A percentile compares a stretch with the other conserved stretches of the same genome.
phyloP scores from a whole-genome alignment of 2,797 vertebrate species.

The Phaenicophaeus curvirostris region DNA sequence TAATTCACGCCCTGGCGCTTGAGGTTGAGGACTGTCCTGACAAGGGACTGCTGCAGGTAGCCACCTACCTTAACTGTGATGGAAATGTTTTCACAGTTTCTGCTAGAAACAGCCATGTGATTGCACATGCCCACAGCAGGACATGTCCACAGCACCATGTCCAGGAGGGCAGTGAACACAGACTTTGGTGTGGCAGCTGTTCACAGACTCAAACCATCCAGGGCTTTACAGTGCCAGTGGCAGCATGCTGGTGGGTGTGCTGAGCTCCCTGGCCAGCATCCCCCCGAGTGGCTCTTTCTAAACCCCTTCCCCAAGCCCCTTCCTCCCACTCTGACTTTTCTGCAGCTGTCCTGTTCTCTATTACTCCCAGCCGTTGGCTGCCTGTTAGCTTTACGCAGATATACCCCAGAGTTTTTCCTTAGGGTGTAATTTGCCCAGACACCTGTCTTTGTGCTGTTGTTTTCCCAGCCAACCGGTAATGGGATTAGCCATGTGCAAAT shows the following conservation, averaged over 20 bases:
- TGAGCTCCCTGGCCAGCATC: background rate
- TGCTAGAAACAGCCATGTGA: background rate
- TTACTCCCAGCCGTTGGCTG: accelerated
- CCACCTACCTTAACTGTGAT: background rate
- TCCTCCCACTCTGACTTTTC: accelerated
- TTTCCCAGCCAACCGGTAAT: background rate
- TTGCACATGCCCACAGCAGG: accelerated
- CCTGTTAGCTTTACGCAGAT: background rate
- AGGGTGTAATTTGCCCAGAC: constrained; percentile 21
- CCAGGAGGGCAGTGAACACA: background rate
- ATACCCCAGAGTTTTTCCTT: background rate
- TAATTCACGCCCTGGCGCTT: background rate
- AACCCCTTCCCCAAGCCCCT: background rate
- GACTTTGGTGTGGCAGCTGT: accelerated
- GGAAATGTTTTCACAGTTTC: background rate
- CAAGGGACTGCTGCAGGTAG: background rate
- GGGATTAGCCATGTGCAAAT: background rate
- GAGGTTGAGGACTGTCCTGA: background rate
- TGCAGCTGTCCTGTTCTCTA: accelerated
- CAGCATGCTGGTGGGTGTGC: background rate
- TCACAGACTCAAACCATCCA: accelerated
- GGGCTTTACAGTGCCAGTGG: background rate
- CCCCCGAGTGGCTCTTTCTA: background rate
- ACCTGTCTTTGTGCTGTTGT: background rate
- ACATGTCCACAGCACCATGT: accelerated